Base-by-base conservation (phyloP, 2,888 invertebrate genomes). In the Pedicia rivosa region DNA sequence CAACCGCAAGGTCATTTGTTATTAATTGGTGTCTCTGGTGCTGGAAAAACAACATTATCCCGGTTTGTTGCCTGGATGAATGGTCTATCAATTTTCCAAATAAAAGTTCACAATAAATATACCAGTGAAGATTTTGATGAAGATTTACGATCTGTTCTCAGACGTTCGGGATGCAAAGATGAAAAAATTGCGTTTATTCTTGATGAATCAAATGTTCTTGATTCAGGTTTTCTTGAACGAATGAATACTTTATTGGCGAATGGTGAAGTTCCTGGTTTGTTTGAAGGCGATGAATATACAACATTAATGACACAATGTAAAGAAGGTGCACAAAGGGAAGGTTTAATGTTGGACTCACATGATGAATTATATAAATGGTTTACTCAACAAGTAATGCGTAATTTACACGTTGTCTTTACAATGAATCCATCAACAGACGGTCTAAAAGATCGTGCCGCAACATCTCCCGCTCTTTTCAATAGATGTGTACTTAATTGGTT, bases 21-120 rank as follows among this genome's bases (percentile, higher is more conserved):
- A 50, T 71, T 99, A 6, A 99, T 99, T 53, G 98, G 98, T 46
- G 97, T 97, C 5, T 95, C 95, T 36, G 98, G 98, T 31, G 92
- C 97, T 45, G 98, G 98, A 46, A 99, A 99, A 66, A 99, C 98
- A 2, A 99, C 98, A 8, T 72, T 98, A 47, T 97, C 97, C 17
- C 74, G 98, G 46, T 99, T 99, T 62, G 98, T 99, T 22, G 98
- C 98, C 34, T 99, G 98, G 95, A 92, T 99, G 86, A 99, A 99
- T 60, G 98, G 98, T 6, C 70, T 99, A 25, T 90, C 88, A 47
- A 94, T 98, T 41, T 98, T 97, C 77, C 97, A 98, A 69, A 95
- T 98, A 47, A 94, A 95, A 70, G 91, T 91, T 10, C 98, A 99
- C 66, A 98, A 98, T 62, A 97, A 97, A 65, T 99, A 99, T 61